phyloP scores from a whole-genome alignment of 2,113 vertebrate genomes.

The Vireo altiloquus region DNA sequence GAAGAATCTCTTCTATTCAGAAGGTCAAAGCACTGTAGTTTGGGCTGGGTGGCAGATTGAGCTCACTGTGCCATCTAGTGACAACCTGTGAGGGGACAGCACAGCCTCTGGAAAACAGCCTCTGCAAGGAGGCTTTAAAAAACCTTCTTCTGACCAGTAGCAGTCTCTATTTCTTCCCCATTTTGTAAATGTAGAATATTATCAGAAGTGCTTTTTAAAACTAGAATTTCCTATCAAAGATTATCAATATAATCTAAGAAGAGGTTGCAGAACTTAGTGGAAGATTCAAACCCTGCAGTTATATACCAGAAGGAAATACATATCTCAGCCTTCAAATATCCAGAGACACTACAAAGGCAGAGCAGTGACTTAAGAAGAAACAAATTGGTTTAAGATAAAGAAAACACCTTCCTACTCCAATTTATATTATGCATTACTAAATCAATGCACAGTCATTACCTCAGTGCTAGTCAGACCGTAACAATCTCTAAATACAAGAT shows the following conservation, averaged over 20 bases:
- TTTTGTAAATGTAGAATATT: neutral
- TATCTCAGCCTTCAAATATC: neutral
- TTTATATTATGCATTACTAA: neutral
- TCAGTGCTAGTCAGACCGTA: neutral
- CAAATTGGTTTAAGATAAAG: neutral
- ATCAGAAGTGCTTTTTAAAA: neutral
- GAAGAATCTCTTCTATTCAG: fast-evolving
- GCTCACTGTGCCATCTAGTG: constrained; percentile 29
- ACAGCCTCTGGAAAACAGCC: neutral
- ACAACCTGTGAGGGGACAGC: neutral
- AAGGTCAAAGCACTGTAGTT: neutral
- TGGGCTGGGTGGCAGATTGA: neutral
- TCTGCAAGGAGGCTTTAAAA: neutral
- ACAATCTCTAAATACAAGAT: neutral
- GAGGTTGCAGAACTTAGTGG: neutral
- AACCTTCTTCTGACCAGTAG: neutral
- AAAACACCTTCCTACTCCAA: neutral
- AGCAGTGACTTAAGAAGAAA: neutral
- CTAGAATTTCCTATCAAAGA: neutral
- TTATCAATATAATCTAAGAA: neutral
- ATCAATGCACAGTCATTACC: neutral
- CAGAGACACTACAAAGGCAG: neutral
- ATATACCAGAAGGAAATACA: neutral
- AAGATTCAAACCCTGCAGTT: neutral
- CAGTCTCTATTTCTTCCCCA: neutral